Evolutionary conservation across 2,888 invertebrate genomes (phyloP).

Genomic region (Melipona bicolor): DNA sequence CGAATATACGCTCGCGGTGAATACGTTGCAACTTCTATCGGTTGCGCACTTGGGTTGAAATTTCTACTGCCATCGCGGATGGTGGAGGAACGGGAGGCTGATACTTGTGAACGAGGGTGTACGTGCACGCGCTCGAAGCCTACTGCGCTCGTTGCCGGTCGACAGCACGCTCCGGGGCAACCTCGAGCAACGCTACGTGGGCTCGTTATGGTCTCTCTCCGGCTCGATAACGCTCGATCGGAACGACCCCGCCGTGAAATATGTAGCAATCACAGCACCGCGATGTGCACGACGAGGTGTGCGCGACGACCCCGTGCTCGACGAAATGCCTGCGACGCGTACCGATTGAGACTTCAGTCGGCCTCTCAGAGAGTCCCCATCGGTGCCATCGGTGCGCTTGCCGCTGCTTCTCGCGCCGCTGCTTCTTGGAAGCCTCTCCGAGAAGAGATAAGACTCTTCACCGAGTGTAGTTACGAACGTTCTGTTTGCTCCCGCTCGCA

Average conservation of each 20-base stretch:
- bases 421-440: neutral
- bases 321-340: neutral
- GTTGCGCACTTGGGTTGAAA: too few species aligned
- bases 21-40: too few species aligned
- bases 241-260: slow-evolving; percentile 77
- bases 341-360: slow-evolving; percentile 68
- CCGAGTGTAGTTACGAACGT: neutral
- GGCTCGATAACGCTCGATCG: slow-evolving; percentile 76
- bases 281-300: slow-evolving; percentile 43
- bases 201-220: slow-evolving; percentile 77
- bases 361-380: slow-evolving; percentile 31
- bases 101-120: slow-evolving; percentile 1
- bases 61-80: too few species aligned
- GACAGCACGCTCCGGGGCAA: slow-evolving; percentile 62
- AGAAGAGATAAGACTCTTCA: neutral
- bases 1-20: too few species aligned
- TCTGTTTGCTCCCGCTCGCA: neutral
- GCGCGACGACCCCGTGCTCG: slow-evolving; percentile 7
- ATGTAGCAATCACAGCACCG: slow-evolving; percentile 70
- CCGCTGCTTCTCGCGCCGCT: slow-evolving; percentile 5
- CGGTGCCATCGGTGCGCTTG: slow-evolving; percentile 16
- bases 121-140: slow-evolving; percentile 15
- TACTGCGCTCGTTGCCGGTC: slow-evolving; percentile 54
- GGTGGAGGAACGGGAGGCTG: neutral
- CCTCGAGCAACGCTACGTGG: slow-evolving; percentile 68